These are phyloP conservation scores for Scleropages formosus DNA, from an alignment of 2,797 vertebrate species.

Conservation along the genomic window DNA sequence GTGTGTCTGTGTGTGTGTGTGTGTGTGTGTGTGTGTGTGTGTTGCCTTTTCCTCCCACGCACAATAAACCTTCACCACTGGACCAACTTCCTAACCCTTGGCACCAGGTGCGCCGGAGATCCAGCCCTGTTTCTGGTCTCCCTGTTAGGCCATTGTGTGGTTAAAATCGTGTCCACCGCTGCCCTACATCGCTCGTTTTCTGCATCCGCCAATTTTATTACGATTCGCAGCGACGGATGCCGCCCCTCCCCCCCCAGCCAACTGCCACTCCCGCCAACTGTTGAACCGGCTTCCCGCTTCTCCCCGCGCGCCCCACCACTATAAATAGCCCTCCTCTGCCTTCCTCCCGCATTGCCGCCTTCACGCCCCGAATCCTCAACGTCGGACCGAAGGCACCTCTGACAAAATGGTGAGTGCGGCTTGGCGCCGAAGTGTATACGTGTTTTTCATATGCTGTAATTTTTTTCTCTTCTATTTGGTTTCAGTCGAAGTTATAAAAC, in stretches of 20 bases:
- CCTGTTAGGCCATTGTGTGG: background rate
- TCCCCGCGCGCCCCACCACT: background rate
- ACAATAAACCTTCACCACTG: too few species aligned
- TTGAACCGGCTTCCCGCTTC: background rate
- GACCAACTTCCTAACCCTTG: too few species aligned
- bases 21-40: too few species aligned
- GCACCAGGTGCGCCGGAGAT: background rate
- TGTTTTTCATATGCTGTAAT: background rate
- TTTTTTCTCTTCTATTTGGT: background rate
- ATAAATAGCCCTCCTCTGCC: conserved; percentile 22
- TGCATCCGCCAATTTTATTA: background rate
- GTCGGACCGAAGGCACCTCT: conserved; percentile 50
- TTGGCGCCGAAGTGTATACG: background rate
- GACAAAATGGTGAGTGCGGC: conserved; percentile 53
- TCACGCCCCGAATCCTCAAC: conserved; percentile 52
- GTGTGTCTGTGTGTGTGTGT: too few species aligned
- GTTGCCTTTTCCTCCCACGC: too few species aligned
- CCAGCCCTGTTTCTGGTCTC: background rate
- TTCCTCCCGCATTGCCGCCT: conserved; percentile 30
- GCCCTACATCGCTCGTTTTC: background rate
- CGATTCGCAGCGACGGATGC: conserved; percentile 16
- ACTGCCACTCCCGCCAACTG: conserved; percentile 44
- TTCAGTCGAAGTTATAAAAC: background rate
- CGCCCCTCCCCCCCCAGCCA: conserved; percentile 1
- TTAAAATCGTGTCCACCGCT: background rate